Base-by-base conservation (phyloP, 2,797 vertebrate species). In the Synanceia verrucosa region DNA sequence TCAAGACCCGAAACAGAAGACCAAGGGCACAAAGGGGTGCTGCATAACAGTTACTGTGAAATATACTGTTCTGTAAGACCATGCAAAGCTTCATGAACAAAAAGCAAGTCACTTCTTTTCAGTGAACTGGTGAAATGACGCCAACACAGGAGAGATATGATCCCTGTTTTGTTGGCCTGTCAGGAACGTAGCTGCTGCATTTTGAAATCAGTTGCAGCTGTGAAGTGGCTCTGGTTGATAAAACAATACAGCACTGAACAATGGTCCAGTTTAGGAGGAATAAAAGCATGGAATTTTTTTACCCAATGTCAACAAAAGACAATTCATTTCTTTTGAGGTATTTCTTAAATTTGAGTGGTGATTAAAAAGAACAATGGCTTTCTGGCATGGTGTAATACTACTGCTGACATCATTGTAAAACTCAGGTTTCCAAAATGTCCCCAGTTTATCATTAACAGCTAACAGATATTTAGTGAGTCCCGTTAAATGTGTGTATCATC, bases 191-290 rank as follows among this genome's bases (percentile, higher is more conserved):
- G 76, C 53, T 69, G 72, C 61, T 68, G 65, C 50, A 46, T 81
- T 79, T 79, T 78, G 53, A 78, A 79, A 79, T 76, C 41, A 21
- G 60, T 68, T 61, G 62, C 77, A 82, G 79, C 70, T 71, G 70
- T 55, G 64, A 71, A 62, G 39, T 65, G 58, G 23, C 59, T 78
- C 76, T 62, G 13, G 43, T 37, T 59, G 60, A 79, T 65, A 62
- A 63, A 52, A 72, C 60, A 60, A 72, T 43, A 55, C 52, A 62
- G 36, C 23, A 21, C 63, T 19, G 57, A 84, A 76, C 76, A 86
- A 85, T 55, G 52, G 46, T 31, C 37, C 39, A 55, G 57, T 66
- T 65, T 19, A 66, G n/a, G 34, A 34, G 56, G 55, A 71, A 72
- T 60, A 65, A 70, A 76, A 62, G 34, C 10, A 0, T 55, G 29